Conservation (phyloP, 2,113 vertebrate genomes). For the Amblyornis subalaris region DNA sequence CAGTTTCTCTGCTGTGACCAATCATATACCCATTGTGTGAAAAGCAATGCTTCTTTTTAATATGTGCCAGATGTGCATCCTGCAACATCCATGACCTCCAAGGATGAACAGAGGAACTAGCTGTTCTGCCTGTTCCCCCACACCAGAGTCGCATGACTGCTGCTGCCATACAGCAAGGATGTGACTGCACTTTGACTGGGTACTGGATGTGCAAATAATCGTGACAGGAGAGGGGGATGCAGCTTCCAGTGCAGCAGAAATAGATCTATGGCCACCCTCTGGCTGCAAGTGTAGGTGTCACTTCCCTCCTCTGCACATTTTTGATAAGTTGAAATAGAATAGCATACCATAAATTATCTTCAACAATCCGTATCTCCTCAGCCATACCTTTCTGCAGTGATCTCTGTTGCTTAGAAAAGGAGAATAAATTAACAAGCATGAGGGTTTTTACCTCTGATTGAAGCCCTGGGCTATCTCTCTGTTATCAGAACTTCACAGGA, state of each 20-base stretch:
- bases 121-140: neutral
- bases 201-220: slow-evolving; percentile 38
- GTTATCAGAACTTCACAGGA: neutral
- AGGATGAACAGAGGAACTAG: neutral
- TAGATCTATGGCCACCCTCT: slow-evolving; percentile 49
- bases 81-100: neutral
- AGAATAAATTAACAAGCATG: neutral
- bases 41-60: neutral
- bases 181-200: slow-evolving; percentile 23
- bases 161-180: neutral
- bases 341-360: slow-evolving; percentile 16
- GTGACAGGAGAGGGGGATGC: slow-evolving; percentile 43
- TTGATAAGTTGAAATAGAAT: slow-evolving; percentile 29
- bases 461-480: neutral
- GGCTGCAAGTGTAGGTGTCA: slow-evolving; percentile 47
- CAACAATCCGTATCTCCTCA: neutral
- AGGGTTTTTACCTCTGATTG: neutral
- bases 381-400: neutral
- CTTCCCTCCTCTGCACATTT: slow-evolving; percentile 45
- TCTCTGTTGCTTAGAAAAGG: neutral
- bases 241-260: slow-evolving; percentile 43
- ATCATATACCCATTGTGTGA: fast-evolving
- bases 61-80: neutral
- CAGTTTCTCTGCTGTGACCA: neutral
- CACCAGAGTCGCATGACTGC: neutral